A percentile compares a stretch with the other conserved stretches of the same genome.
Evolutionary conservation across 2,797 vertebrate genomes (phyloP).

Genomic region (Zenarchopterus dispar): DNA sequence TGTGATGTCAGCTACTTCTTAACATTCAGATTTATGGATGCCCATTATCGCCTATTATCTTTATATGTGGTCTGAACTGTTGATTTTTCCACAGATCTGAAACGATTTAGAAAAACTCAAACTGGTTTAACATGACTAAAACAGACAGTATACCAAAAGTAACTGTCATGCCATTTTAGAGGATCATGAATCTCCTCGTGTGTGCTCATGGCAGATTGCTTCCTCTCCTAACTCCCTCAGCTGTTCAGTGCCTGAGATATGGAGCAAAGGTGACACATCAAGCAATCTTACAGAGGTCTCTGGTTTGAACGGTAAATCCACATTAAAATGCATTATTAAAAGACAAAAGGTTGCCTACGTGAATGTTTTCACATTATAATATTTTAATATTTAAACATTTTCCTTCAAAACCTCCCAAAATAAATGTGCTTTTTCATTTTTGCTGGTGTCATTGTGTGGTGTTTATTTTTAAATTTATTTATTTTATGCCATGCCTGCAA

Average conservation of each 20-base stretch:
- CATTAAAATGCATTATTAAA: background rate
- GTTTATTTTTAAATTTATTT: no score
- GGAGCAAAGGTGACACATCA: background rate
- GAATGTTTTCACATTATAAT: background rate
- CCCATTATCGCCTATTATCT: background rate
- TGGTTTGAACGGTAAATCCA: background rate
- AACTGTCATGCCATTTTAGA: background rate
- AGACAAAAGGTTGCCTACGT: background rate
- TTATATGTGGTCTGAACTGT: background rate
- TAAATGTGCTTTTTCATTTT: no score
- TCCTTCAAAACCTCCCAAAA: no score
- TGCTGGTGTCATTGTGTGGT: no score
- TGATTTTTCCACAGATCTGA: background rate
- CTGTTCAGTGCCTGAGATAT: no score
- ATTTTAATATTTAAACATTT: no score
- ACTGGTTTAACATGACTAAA: background rate
- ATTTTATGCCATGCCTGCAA: no score
- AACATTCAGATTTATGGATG: slow-evolving; percentile 2
- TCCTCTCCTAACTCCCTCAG: no score
- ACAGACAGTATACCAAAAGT: background rate
- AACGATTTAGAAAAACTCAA: background rate
- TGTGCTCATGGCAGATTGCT: no score
- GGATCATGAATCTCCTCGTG: background rate
- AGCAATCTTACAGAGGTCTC: background rate
- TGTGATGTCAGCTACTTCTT: background rate